A percentile compares a stretch with the other conserved stretches of the same genome.
Conservation (phyloP, 2,888 invertebrate genomes). For the Nineta flava region DNA sequence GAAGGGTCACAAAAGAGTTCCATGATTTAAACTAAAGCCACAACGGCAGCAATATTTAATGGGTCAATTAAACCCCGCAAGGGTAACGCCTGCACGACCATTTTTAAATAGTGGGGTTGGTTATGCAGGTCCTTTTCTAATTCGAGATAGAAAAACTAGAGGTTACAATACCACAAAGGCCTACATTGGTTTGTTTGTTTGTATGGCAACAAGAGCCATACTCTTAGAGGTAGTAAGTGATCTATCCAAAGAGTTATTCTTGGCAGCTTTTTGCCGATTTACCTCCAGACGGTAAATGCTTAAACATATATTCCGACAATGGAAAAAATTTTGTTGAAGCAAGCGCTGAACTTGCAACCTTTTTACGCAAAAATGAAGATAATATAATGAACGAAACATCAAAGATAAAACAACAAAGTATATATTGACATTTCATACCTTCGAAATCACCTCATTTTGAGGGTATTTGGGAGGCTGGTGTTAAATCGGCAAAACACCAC, state of each 20-base stretch:
- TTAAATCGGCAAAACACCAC: background rate
- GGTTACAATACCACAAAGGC: slow-evolving; percentile 7
- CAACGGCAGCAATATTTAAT: slow-evolving; percentile 11
- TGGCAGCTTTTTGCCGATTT: slow-evolving; percentile 18
- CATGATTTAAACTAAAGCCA: slow-evolving; percentile 11
- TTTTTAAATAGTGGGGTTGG: slow-evolving; percentile 13
- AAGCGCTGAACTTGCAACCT: background rate
- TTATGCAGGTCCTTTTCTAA: slow-evolving; percentile 9
- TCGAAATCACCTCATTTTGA: background rate
- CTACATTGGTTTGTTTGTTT: slow-evolving; percentile 17
- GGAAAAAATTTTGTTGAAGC: slow-evolving; percentile 9
- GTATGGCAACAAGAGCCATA: slow-evolving; percentile 18
- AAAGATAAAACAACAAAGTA: background rate
- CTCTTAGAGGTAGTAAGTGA: slow-evolving; percentile 19
- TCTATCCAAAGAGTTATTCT: slow-evolving; percentile 17
- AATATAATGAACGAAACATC: background rate
- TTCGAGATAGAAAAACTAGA: background rate
- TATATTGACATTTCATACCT: background rate
- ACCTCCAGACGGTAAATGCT: slow-evolving; percentile 16
- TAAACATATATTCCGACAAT: slow-evolving; percentile 18
- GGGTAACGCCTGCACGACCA: slow-evolving; percentile 10
- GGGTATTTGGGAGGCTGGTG: background rate
- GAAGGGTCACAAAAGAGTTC: slow-evolving; percentile 8
- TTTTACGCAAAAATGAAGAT: background rate
- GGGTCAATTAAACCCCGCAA: slow-evolving; percentile 15